Evolutionary conservation across 2,797 vertebrate genomes (phyloP).

Genomic region (Phataginus tricuspis): DNA sequence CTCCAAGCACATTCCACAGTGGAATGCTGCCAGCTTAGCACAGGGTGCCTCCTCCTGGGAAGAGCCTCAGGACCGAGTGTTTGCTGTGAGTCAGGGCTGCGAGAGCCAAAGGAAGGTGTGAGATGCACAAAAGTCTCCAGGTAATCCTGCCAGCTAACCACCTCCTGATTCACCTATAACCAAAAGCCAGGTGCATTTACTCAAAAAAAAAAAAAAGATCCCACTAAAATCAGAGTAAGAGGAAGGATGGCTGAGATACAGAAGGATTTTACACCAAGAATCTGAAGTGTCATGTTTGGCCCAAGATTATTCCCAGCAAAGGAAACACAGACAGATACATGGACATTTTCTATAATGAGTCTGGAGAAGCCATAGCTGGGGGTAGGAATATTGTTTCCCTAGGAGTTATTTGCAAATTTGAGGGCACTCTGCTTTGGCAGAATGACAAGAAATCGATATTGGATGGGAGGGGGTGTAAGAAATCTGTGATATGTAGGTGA

Average conservation of each 20-base stretch:
- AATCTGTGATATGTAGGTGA: not conserved
- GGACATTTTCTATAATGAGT: not conserved
- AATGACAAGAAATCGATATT: not conserved
- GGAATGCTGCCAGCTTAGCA: not conserved
- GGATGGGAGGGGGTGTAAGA: not conserved
- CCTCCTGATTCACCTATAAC: not conserved
- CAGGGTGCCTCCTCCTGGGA: not conserved
- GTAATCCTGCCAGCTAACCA: not conserved
- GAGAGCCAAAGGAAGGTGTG: not conserved
- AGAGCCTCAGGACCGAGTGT: not conserved
- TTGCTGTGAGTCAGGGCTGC: not conserved
- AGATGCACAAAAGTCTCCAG: not conserved
- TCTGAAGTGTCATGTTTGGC: not conserved
- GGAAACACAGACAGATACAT: not conserved
- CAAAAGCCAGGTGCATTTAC: not conserved
- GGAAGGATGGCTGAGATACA: not conserved
- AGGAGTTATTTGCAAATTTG: not conserved
- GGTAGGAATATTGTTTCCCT: not conserved
- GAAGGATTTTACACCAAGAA: not conserved
- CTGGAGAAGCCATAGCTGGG: not conserved
- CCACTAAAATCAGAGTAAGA: not conserved
- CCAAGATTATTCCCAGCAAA: not conserved
- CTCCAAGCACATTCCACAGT: not conserved
- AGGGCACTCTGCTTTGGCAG: not conserved
- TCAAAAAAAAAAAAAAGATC: not conserved